A percentile compares a stretch with the other conserved stretches of the same genome.
phyloP scores from a whole-genome alignment of 2,797 vertebrate genomes.

The Ataeniobius toweri region DNA sequence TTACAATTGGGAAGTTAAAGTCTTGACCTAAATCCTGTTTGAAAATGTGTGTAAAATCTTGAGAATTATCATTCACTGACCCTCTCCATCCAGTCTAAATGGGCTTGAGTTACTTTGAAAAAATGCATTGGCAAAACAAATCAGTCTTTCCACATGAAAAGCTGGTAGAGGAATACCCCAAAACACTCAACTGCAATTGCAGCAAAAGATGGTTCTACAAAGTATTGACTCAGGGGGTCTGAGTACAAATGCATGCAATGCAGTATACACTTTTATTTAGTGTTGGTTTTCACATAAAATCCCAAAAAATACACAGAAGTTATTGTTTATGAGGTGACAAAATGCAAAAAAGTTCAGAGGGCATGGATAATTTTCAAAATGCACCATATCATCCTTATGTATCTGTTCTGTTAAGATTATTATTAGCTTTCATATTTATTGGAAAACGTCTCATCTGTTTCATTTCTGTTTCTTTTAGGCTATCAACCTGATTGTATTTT shows the following conservation, averaged over 20 bases:
- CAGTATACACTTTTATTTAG: no score
- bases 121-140: neutral
- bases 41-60: neutral
- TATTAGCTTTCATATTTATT: neutral
- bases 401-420: neutral
- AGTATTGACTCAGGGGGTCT: neutral
- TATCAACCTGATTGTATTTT: slow-evolving; percentile 28
- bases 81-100: neutral
- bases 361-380: slow-evolving; percentile 8
- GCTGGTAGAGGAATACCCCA: neutral
- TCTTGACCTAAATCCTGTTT: neutral
- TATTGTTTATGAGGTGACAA: neutral
- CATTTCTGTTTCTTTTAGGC: slow-evolving; percentile 60
- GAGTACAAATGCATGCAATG: neutral
- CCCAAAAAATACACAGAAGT: neutral
- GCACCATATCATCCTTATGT: slow-evolving; percentile 10
- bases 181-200: neutral
- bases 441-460: slow-evolving; percentile 13
- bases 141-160: neutral
- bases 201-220: no score
- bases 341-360: neutral
- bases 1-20: neutral
- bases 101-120: neutral
- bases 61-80: neutral
- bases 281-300: neutral